Evolutionary conservation across 1,140 invertebrate genomes (phyloP), one percentile per base, ranked within the genome.

Genomic region (Vanessa tameamea): DNA sequence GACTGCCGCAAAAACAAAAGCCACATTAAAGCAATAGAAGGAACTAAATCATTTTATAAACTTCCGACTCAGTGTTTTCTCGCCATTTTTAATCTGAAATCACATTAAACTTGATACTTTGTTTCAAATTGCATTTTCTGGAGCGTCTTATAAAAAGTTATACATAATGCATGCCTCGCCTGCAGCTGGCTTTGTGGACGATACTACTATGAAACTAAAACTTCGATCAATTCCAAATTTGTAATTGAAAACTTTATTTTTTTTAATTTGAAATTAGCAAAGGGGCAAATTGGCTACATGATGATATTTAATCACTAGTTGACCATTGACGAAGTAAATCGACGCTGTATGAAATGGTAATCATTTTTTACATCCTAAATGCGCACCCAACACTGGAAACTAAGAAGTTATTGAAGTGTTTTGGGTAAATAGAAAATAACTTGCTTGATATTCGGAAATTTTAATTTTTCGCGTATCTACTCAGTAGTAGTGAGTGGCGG

Each of bases 91-190:
- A 90, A 90, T 91, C 89, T 90, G 79, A 79, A 78, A 87, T 89
- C 87, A 82, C 88, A 90, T 89, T 91, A 90, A 90, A 91, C 86
- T 91, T 91, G 87, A 89, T 91, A 90, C 87, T 90, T 89, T 90
- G 88, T 91, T 89, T 91, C 83, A 88, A 89, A 91, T 91, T 89
- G 87, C 87, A 88, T 91, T 90, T 83, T 86, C 84, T 85, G 80
- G 82, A 82, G 83, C 79, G 75, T 80, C 83, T 89, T 89, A 80
- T 87, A 90, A 90, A 90, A 91, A 90, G 79, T 85, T 87, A 91
- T 91, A 91, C 88, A 91, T 91, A 89, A 91, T 91, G 89, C 88
- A 90, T 89, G 84, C 79, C 81, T 76, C 75, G 87, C 88, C 83
- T 86, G 85, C 87, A 91, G 87, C 87, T 89, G 83, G 78, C 78